Conservation (phyloP, 2,888 invertebrate species). For the Cybosia mesomella region DNA sequence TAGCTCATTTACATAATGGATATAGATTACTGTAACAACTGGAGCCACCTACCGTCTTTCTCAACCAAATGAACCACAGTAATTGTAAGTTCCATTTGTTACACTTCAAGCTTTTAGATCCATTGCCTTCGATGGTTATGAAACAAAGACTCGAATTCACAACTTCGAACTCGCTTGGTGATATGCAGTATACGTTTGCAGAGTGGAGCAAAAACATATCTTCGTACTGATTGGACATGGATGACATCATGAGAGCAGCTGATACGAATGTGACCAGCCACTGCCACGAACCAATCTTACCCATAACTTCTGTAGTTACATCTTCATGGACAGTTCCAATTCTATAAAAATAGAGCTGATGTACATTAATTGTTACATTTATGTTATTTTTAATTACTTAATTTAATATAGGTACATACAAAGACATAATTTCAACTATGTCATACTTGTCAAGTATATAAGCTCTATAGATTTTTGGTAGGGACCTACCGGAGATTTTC, state of each 20-base stretch:
- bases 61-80: conserved; percentile 74
- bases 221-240: conserved; percentile 72
- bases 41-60: conserved; percentile 70
- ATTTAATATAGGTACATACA: conserved; percentile 50
- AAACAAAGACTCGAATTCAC: conserved; percentile 67
- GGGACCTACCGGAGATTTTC: neutral
- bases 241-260: conserved; percentile 63
- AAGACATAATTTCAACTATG: conserved; percentile 49
- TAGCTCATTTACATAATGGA: neutral
- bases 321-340: conserved; percentile 80
- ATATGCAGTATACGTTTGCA: conserved; percentile 60
- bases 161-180: conserved; percentile 54
- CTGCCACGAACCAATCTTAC: conserved; percentile 78
- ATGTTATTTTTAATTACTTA: neutral
- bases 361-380: neutral
- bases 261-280: conserved; percentile 74
- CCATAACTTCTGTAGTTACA: conserved; percentile 78
- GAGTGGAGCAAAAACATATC: conserved; percentile 72
- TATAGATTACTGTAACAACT: conserved; percentile 17
- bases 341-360: conserved; percentile 58
- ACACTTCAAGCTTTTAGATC: conserved; percentile 62
- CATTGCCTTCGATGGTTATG: conserved; percentile 56
- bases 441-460: conserved; percentile 22
- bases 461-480: conserved; percentile 44
- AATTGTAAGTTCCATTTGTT: conserved; percentile 71